Percentiles rank a stretch among this genome's conserved stretches.
Conservation (phyloP, 2,888 invertebrate species). For the Protophormia terraenovae region DNA sequence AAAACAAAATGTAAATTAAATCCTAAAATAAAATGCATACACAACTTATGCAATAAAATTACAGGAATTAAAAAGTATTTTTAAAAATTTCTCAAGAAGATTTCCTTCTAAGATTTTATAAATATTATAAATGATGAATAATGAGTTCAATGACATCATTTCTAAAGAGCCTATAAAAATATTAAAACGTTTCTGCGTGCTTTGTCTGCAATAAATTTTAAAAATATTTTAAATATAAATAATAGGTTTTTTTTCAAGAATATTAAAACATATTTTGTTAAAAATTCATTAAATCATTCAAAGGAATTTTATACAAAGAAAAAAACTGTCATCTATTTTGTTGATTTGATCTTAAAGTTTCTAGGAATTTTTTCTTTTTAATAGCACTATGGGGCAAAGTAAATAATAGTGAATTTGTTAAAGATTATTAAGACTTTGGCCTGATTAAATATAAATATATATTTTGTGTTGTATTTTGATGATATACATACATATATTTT, state of each 20-base stretch:
- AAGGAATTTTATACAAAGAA: too few species aligned
- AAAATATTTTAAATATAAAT: not conserved
- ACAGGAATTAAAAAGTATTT: constrained; percentile 49
- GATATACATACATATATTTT: too few species aligned
- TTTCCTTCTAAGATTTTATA: constrained; percentile 10
- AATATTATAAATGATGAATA: not conserved
- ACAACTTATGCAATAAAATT: constrained; percentile 46
- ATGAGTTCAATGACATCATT: constrained; percentile 39
- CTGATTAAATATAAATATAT: too few species aligned
- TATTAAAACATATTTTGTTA: not conserved
- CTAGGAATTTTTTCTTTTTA: too few species aligned
- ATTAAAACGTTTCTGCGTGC: not conserved
- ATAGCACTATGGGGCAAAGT: too few species aligned
- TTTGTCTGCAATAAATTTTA: not conserved
- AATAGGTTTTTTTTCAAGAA: too few species aligned
- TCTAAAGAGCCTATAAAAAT: too few species aligned
- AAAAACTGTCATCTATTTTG: too few species aligned
- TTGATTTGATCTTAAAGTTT: too few species aligned
- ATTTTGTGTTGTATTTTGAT: too few species aligned
- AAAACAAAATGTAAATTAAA: constrained; percentile 13
- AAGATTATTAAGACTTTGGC: too few species aligned
- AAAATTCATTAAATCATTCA: not conserved
- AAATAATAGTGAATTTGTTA: too few species aligned
- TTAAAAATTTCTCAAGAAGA: constrained; percentile 18
- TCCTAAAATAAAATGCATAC: constrained; percentile 30